Evolutionary conservation across 2,797 vertebrate species (phyloP).

Genomic region (Chelon labrosus): DNA sequence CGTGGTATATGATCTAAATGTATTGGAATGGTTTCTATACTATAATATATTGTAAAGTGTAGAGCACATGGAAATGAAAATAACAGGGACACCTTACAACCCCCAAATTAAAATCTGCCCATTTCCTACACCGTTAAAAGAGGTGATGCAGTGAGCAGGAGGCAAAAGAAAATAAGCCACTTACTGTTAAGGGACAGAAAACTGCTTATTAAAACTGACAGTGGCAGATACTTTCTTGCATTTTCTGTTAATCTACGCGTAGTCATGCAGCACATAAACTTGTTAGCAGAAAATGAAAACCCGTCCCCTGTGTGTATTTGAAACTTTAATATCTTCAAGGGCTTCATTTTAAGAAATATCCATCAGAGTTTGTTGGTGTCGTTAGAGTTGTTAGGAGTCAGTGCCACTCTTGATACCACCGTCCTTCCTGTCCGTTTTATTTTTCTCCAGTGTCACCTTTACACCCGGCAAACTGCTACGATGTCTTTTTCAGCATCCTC

Average conservation of each 20-base stretch:
- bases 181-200: conserved; percentile 17
- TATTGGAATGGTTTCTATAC: too few relatives aligned
- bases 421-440: not conserved
- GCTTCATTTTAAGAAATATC: conserved; percentile 25
- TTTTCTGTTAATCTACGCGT: conserved; percentile 16
- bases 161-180: not conserved
- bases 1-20: too few relatives aligned
- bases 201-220: conserved; percentile 28
- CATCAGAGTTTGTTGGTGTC: conserved; percentile 17
- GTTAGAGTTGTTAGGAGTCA: conserved; percentile 6
- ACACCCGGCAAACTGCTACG: not conserved
- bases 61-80: too few relatives aligned
- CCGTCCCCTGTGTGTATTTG: conserved; percentile 4
- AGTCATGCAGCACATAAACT: conserved; percentile 31
- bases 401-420: not conserved
- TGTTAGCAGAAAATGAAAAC: conserved; percentile 27
- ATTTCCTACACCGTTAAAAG: not conserved
- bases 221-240: conserved; percentile 1
- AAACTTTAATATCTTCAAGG: conserved; percentile 17
- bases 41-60: too few relatives aligned
- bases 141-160: not conserved
- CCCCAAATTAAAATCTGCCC: not conserved
- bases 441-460: conserved; percentile 10
- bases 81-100: not conserved
- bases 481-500: not conserved